Evolutionary conservation across 2,888 invertebrate genomes (phyloP).

Genomic region (Polyommatus icarus): DNA sequence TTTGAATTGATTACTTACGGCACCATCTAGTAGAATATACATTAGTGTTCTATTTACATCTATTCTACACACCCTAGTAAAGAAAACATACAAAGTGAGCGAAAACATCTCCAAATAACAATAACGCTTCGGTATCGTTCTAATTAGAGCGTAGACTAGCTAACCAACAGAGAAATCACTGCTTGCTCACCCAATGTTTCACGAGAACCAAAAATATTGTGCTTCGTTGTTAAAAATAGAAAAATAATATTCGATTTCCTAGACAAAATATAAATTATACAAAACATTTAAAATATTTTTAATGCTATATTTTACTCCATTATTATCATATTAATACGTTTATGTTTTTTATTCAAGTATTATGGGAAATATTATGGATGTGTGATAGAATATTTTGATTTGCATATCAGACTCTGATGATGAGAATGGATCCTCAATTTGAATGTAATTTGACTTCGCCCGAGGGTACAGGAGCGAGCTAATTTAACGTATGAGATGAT

Average conservation of each 20-base stretch:
- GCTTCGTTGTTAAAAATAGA: not conserved
- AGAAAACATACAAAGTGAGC: conserved; percentile 26
- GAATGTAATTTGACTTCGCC: conserved; percentile 18
- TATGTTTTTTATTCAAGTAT: not conserved
- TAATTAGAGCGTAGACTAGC: conserved; percentile 23
- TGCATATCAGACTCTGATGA: not conserved
- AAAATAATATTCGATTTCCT: not conserved
- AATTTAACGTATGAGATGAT: conserved; percentile 23
- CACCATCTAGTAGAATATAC: conserved; percentile 53
- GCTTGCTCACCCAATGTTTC: not conserved
- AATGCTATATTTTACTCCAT: too few species aligned
- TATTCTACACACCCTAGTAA: conserved; percentile 37
- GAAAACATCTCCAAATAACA: conserved; percentile 28
- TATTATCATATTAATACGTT: not conserved
- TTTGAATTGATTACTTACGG: conserved; percentile 63
- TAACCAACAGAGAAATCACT: not conserved
- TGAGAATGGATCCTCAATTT: conserved; percentile 8
- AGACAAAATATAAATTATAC: too few species aligned
- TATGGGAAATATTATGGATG: not conserved
- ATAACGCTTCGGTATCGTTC: conserved; percentile 5
- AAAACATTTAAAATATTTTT: too few species aligned
- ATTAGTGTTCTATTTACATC: conserved; percentile 55
- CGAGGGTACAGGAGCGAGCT: conserved; percentile 4
- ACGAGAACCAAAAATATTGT: not conserved
- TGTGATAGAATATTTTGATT: not conserved